These are phyloP conservation scores for Alentia gelatinosa DNA, from an alignment of 2,888 invertebrate species.

Conservation along the genomic window DNA sequence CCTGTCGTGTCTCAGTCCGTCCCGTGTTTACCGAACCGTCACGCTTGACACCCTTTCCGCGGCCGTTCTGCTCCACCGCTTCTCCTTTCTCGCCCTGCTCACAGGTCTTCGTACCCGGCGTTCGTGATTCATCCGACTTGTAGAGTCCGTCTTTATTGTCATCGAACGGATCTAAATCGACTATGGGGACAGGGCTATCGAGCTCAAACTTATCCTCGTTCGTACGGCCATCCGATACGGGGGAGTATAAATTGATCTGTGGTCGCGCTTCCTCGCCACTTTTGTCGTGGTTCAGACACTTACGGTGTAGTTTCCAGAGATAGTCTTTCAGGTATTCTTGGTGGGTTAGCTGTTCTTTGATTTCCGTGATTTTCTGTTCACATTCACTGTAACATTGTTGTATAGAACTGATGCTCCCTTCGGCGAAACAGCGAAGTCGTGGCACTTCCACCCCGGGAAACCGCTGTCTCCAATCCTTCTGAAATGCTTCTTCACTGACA, in stretches of 20 bases:
- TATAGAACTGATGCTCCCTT: background rate
- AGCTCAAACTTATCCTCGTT: conserved; percentile 14
- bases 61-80: background rate
- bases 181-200: conserved; percentile 33
- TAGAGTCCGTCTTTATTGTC: conserved; percentile 14
- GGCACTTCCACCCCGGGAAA: conserved; percentile 15
- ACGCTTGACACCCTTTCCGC: background rate
- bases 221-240: background rate
- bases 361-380: background rate
- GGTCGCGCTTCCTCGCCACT: background rate
- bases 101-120: background rate
- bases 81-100: background rate
- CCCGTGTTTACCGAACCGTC: background rate
- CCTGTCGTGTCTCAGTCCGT: background rate
- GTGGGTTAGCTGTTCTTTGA: background rate
- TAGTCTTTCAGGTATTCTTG: background rate
- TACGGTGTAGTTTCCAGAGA: background rate
- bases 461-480: background rate
- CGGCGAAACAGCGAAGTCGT: background rate
- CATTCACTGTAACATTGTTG: background rate
- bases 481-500: background rate
- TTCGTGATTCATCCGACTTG: background rate
- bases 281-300: conserved; percentile 12
- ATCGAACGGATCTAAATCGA: conserved; percentile 19
- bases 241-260: background rate